Base-by-base conservation (phyloP, 1,140 invertebrate genomes). In the Drosophila punjabiensis region DNA sequence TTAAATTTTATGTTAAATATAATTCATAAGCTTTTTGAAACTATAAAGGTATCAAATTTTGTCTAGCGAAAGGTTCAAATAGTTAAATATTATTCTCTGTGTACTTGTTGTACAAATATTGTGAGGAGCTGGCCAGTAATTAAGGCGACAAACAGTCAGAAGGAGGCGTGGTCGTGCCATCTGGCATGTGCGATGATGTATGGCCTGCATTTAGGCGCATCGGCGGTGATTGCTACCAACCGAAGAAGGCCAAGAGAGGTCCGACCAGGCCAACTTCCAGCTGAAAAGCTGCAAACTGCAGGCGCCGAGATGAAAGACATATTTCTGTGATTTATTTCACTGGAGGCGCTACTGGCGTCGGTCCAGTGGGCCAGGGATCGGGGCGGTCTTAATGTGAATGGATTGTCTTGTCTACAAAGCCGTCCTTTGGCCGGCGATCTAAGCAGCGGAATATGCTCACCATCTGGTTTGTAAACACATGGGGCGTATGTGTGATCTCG, bases 241-340 rank as follows among this genome's bases (percentile, higher is more conserved):
- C 53, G 48, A 35, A 75, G 47, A 41, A 43, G 53, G 24, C 67
- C 9, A 32, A 52, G 28, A 52, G 55, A 47, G 53, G 35, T 48
- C 64, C 41, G 16, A 28, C n/a, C n/a, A 11, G 33, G 6, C 37
- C 53, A 52, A n/a, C 18, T 37, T 18, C 2, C 50, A 50, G 45
- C 71, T 74, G 53, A 37, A 59, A 50, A 50, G 39, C 33, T 71
- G 58, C 74, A 67, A 77, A 47, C 37, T 37, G 47, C 43, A 63
- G 71, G 86, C 86, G 86, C 82, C 86, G 79, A 86, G 86, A 89
- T 89, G 81, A 90, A 89, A 89, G 86, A 86, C 79, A 90, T 89
- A 86, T 82, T 82, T 90, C 75, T 68, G 86, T 86, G 86, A 89
- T 89, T 89, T 89, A 90, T 89, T 68, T 77, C 47, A 64, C 82